These are phyloP conservation scores for Pilophorus perplexus DNA, from an alignment of 2,888 invertebrate genomes.

Conservation along the genomic window DNA sequence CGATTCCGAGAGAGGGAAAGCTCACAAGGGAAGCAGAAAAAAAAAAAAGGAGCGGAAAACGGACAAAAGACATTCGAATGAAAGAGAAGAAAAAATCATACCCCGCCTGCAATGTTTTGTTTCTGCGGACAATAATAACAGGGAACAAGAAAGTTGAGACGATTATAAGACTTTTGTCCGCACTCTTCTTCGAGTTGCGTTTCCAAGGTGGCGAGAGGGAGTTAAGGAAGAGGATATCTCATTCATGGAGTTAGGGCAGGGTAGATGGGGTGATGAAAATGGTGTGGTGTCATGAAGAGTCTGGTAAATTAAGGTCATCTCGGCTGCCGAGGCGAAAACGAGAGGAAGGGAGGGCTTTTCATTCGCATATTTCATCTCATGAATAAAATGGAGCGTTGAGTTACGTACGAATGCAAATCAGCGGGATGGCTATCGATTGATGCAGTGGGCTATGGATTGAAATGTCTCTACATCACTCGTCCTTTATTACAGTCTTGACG, in stretches of 20 bases:
- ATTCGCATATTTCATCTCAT: slow-evolving; percentile 28
- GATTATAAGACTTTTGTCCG: slow-evolving; percentile 30
- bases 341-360: not conserved
- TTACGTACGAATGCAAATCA: slow-evolving; percentile 10
- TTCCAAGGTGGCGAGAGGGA: not conserved
- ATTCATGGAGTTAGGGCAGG: not conserved
- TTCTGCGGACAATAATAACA: slow-evolving; percentile 24
- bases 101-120: slow-evolving; percentile 25
- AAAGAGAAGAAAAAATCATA: slow-evolving; percentile 36
- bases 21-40: slow-evolving; percentile 4
- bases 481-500: no score
- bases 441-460: no score
- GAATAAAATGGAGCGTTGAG: slow-evolving; percentile 16
- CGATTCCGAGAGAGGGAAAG: not conserved
- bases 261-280: slow-evolving; percentile 17
- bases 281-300: not conserved
- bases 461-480: no score
- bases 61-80: slow-evolving; percentile 35
- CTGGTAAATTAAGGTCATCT: slow-evolving; percentile 24
- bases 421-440: not conserved
- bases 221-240: not conserved
- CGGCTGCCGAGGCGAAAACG: not conserved
- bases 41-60: not conserved
- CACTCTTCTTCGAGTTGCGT: slow-evolving; percentile 1
- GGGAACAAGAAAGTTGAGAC: slow-evolving; percentile 20